These are phyloP conservation scores for Euura saliciscinereae DNA, from an alignment of 1,140 invertebrate genomes.

Conservation along the genomic window DNA sequence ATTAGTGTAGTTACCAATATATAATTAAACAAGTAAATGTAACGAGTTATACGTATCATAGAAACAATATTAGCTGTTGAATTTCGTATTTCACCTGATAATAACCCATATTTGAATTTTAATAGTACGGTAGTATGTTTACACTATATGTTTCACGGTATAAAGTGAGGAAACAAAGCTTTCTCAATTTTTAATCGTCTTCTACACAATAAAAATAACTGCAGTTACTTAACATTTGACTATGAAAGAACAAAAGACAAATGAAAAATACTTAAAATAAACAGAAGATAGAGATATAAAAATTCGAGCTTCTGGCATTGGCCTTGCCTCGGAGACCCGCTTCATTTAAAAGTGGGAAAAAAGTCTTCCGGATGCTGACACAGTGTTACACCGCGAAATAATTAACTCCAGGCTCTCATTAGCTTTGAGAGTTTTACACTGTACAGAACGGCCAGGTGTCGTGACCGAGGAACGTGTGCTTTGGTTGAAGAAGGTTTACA, in stretches of 20 bases:
- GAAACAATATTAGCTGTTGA: constrained; percentile 2
- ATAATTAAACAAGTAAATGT: background rate
- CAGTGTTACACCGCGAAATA: background rate
- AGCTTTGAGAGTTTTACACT: background rate
- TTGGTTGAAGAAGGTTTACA: background rate
- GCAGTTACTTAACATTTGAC: background rate
- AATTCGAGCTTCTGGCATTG: background rate
- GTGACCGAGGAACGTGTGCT: background rate
- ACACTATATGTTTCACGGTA: too few species aligned
- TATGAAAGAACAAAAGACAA: background rate
- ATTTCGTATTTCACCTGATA: background rate
- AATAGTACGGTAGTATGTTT: too few species aligned
- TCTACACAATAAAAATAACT: background rate
- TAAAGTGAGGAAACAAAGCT: too few species aligned
- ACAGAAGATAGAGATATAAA: too few species aligned
- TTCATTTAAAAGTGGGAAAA: background rate
- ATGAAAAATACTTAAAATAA: too few species aligned
- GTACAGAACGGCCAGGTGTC: background rate
- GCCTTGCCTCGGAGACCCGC: background rate
- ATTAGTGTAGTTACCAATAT: background rate
- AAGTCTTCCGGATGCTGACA: background rate
- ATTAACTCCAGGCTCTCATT: background rate
- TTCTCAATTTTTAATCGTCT: too few species aligned
- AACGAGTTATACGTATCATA: background rate
- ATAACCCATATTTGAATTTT: background rate